phyloP scores from a whole-genome alignment of 2,113 vertebrate species.

The Meles meles region DNA sequence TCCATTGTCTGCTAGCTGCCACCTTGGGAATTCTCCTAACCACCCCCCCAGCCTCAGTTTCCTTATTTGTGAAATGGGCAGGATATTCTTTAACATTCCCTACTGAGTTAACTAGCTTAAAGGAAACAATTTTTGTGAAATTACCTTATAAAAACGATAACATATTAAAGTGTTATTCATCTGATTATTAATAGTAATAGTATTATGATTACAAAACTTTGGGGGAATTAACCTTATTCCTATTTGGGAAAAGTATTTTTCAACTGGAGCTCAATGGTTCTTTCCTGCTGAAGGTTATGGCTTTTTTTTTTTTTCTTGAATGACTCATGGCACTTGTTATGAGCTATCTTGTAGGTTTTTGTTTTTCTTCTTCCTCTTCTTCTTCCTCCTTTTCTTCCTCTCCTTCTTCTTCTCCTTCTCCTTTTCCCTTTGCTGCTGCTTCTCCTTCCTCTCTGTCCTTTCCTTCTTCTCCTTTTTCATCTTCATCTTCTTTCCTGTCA shows the following conservation, averaged over 20 bases:
- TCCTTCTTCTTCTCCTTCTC: neutral
- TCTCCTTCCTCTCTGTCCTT: neutral
- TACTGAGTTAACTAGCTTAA: neutral
- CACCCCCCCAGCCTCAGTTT: neutral
- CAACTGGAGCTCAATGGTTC: neutral
- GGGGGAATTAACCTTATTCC: neutral
- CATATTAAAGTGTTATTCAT: neutral
- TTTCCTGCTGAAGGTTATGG: neutral
- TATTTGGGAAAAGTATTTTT: neutral
- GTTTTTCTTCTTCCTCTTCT: neutral
- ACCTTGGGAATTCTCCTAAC: neutral
- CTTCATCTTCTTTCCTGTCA: neutral
- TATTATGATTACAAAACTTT: neutral
- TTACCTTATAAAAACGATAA: neutral
- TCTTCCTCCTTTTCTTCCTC: neutral
- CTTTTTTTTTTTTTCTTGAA: neutral
- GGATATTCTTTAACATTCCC: neutral
- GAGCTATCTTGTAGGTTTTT: neutral
- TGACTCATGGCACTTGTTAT: neutral
- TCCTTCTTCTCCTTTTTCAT: neutral
- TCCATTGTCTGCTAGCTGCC: neutral
- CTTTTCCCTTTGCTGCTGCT: neutral
- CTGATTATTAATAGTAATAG: neutral
- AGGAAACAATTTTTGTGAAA: neutral
- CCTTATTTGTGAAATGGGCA: slow-evolving; percentile 3